Conservation (phyloP, 2,888 invertebrate genomes). For the Chrysopilus asiliformis region DNA sequence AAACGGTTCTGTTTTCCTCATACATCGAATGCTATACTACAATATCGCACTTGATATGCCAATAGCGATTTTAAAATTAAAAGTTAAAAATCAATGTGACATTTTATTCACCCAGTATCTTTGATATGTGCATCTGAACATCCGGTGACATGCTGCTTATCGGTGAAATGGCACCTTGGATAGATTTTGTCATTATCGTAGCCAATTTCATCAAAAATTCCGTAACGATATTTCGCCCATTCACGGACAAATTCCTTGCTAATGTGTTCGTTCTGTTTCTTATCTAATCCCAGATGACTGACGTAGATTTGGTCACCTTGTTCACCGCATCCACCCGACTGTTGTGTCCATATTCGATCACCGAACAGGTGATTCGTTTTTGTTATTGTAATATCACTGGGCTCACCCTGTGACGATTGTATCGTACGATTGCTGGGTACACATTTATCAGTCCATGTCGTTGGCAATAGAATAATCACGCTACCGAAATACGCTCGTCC, state of each 20-base stretch:
- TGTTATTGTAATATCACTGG: slow-evolving; percentile 41
- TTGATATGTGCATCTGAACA: slow-evolving; percentile 40
- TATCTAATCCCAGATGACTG: slow-evolving; percentile 32
- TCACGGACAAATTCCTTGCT: slow-evolving; percentile 43
- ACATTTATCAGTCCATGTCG: slow-evolving; percentile 43
- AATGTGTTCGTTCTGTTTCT: slow-evolving; percentile 11
- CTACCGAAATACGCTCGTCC: slow-evolving; percentile 43
- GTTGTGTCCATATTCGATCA: slow-evolving; percentile 45
- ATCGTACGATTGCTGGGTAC: slow-evolving; percentile 24
- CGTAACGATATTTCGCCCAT: slow-evolving; percentile 54
- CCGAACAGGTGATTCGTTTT: slow-evolving; percentile 40
- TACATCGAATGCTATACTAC: too few relatives aligned
- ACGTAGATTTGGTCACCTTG: slow-evolving; percentile 45
- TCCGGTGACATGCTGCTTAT: slow-evolving; percentile 34
- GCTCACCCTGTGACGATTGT: slow-evolving; percentile 37
- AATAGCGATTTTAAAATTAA: too few relatives aligned
- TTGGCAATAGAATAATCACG: slow-evolving; percentile 45
- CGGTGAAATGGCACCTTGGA: slow-evolving; percentile 40
- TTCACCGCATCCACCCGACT: slow-evolving; percentile 44
- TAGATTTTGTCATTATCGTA: slow-evolving; percentile 44
- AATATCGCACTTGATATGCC: too few relatives aligned
- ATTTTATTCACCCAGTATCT: slow-evolving; percentile 36
- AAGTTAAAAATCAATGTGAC: slow-evolving; percentile 2
- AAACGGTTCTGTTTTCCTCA: too few relatives aligned
- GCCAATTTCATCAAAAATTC: slow-evolving; percentile 53